Evolutionary conservation across 1,140 invertebrate species (phyloP), one percentile per base, ranked within the genome.

Genomic region (Bursaphelenchus mucronatus): DNA sequence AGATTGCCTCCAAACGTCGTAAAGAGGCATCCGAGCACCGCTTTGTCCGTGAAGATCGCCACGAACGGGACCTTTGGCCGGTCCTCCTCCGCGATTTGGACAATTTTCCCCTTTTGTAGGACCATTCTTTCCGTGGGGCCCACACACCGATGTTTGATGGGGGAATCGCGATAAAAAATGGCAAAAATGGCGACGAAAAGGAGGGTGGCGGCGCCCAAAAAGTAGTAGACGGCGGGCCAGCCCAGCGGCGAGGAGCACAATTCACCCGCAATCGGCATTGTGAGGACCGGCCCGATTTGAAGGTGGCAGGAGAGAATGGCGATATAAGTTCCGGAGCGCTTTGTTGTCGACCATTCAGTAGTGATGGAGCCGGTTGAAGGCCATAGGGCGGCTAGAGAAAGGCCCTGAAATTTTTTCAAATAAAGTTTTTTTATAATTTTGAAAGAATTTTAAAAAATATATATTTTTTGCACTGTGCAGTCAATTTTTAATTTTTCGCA

Each of bases 271-370:
- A 71, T 45, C 0, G 76, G 76, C 76, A 73, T 73, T 13, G 74
- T 76, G 40, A 73, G 39, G 44, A 73, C 72, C 5, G 71, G 49
- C 2, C 74, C 71, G 19, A 76, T 58, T 62, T 76, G 77, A 62
- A 81, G 57, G 52, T 80, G 67, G 21, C 64, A 63, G 1, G 69
- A 73, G 0, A 79, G 46, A 15, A 79, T 49, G 19, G 79, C 72
- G 49, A 79, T 67, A 53, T 67, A 81, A 30, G 62, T 70, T 9
- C 76, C 80, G 19, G 40, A 53, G 21, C 64, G 61, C 8, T 54
- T 54, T 15, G 68, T 46, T 0, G 79, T 71, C 17, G 73, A 64
- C 79, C 79, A 79, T 46, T 75, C 46, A 3, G 65, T 51, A 13
- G 69, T 67, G 19, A 79, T 73, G 11, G 63, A 61, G 44, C 71